Evolutionary conservation across 2,888 invertebrate genomes (phyloP), one percentile per base, ranked within the genome.

Genomic region (Timandra comae): DNA sequence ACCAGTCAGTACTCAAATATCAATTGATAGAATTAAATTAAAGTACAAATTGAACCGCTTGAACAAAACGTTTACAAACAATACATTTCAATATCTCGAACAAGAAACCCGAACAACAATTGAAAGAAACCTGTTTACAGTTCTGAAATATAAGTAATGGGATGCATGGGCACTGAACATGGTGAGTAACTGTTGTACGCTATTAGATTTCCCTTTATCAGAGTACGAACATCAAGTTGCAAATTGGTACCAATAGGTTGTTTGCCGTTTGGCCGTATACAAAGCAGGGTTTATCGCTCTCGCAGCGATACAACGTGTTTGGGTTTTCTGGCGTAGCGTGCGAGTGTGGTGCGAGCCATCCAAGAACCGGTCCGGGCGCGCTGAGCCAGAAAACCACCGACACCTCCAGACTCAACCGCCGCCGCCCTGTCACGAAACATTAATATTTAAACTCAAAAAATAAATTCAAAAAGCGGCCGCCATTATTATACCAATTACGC

Each of bases 361-460:
- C 59, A 51, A 60, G 70, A 82, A 84, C 84, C 82, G 84, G 84
- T 84, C 80, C 58, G 65, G 47, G 66, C 63, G 78, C 84, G 75
- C 74, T 79, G 76, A 73, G 68, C 77, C 84, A 82, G 82, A 84
- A 84, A 84, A 81, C 80, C 81, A 68, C 78, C 72, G 72, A 81
- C 84, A 80, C 84, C 80, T 80, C 72, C 71, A 52, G 53, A 57
- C 58, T 53, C 48, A 54, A 49, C 56, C 64, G 59, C 61, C 64
- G 63, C 65, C 70, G 65, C 73, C 74, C 69, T 80, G 80, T 80
- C 82, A 80, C 79, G 81, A 81, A 74, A 78, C 77, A 84, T 82
- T 81, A 78, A 79, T 73, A 78, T 79, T 82, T 70, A 70, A 76
- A 72, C 68, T 66, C 54, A 56, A 71, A 71, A 68, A 73, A 67